A percentile compares a stretch with the other conserved stretches of the same genome.
Evolutionary conservation across 2,113 vertebrate genomes (phyloP).

Genomic region (Mormyrus iriodes): DNA sequence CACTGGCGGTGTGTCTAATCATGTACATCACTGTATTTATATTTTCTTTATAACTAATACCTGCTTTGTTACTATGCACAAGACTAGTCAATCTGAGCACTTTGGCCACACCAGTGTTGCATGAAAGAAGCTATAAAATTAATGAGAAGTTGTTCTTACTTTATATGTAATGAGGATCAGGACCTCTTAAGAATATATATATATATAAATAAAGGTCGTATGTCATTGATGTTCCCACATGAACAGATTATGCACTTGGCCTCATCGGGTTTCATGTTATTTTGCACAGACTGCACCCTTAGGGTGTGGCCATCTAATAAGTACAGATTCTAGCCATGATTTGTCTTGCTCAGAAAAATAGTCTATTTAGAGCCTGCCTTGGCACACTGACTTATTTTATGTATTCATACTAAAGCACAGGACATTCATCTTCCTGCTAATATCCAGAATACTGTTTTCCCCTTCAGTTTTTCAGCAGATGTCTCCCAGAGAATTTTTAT

Average conservation of each 20-base stretch:
- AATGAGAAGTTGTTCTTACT: not conserved
- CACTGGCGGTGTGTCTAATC: not conserved
- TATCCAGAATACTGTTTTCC: not conserved
- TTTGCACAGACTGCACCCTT: not conserved
- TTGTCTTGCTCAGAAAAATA: not conserved
- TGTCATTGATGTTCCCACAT: not conserved
- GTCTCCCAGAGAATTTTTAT: not conserved
- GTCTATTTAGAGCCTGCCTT: not conserved
- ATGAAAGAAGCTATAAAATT: not conserved
- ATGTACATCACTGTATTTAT: not conserved
- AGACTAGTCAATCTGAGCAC: not conserved
- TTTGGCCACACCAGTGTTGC: not conserved
- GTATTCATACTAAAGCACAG: not conserved
- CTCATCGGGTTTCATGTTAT: not conserved
- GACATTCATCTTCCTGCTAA: constrained; percentile 3
- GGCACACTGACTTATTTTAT: not conserved
- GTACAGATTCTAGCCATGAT: not conserved
- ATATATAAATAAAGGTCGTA: too few relatives aligned
- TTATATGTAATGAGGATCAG: not conserved
- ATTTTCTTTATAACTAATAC: not conserved
- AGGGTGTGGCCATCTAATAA: not conserved
- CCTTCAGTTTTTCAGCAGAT: not conserved
- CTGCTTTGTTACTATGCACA: not conserved
- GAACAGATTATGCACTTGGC: not conserved
- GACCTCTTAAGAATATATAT: too few relatives aligned